Conservation (phyloP, 2,888 invertebrate genomes). For the Beris chalybata region DNA sequence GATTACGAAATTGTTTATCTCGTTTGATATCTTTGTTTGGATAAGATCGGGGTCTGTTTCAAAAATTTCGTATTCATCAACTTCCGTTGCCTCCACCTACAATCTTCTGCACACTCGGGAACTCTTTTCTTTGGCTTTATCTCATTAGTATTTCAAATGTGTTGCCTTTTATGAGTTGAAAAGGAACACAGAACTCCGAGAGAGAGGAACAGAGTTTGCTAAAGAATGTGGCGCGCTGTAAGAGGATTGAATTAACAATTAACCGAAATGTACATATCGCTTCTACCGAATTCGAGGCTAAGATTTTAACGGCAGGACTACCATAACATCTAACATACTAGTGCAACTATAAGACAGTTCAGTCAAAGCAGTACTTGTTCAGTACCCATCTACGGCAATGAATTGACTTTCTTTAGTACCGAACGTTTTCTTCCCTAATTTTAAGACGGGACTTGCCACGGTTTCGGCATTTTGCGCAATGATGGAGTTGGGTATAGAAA, state of each 20-base stretch:
- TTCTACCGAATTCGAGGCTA: not conserved
- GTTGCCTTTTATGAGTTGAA: slow-evolving; percentile 17
- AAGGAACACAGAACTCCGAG: slow-evolving; percentile 15
- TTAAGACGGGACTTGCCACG: too few species aligned
- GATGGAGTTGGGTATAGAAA: too few species aligned
- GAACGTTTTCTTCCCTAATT: too few species aligned
- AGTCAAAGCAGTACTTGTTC: too few species aligned
- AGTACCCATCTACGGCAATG: too few species aligned
- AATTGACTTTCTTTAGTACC: too few species aligned
- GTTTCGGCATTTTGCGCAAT: too few species aligned
- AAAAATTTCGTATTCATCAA: slow-evolving; percentile 17
- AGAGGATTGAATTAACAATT: slow-evolving; percentile 28
- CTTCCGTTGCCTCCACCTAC: slow-evolving; percentile 1
- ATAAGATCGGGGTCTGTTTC: slow-evolving; percentile 3
- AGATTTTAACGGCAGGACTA: slow-evolving; percentile 1
- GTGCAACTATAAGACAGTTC: too few species aligned
- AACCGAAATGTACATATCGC: not conserved
- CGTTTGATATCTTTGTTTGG: slow-evolving; percentile 12
- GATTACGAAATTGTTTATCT: slow-evolving; percentile 29
- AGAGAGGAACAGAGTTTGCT: not conserved
- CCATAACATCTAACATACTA: too few species aligned
- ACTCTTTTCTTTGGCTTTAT: not conserved
- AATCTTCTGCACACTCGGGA: too few species aligned
- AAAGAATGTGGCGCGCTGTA: slow-evolving; percentile 4
- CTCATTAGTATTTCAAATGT: slow-evolving; percentile 28